Evolutionary conservation across 1,140 invertebrate species (phyloP).

Genomic region (Augochlora pura): DNA sequence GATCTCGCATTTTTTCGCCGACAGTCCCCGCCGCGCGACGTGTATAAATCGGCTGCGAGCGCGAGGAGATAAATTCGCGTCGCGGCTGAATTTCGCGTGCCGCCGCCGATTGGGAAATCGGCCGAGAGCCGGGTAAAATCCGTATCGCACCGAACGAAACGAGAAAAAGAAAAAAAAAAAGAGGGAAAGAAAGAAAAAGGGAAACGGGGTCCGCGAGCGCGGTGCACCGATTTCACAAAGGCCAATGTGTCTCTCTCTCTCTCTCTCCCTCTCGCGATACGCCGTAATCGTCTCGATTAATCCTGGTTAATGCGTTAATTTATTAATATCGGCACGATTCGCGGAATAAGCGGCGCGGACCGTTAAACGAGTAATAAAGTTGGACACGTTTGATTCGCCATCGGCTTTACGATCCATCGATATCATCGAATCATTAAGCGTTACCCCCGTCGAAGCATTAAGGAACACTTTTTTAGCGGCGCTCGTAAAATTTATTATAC

Average conservation of each 20-base stretch:
- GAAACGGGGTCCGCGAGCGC: not conserved
- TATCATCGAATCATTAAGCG: not conserved
- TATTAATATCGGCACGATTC: not conserved
- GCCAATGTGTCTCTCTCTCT: not conserved
- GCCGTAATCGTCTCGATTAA: constrained; percentile 17
- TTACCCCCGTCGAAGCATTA: not conserved
- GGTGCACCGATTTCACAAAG: constrained; percentile 22
- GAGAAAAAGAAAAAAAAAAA: no score
- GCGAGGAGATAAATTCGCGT: constrained; percentile 38
- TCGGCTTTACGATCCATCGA: not conserved
- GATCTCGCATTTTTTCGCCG: constrained; percentile 22
- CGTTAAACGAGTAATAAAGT: not conserved
- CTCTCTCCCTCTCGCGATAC: not conserved
- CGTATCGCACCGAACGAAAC: constrained; percentile 3
- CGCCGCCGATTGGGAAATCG: constrained; percentile 30
- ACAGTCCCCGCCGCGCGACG: not conserved
- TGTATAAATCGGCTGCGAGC: constrained; percentile 21
- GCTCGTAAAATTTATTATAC: no score
- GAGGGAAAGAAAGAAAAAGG: not conserved
- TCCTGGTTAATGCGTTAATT: not conserved
- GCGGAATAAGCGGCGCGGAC: no score
- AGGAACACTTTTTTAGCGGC: not conserved
- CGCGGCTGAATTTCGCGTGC: constrained; percentile 39
- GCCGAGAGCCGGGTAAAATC: constrained; percentile 12
- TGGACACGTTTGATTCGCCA: not conserved